Evolutionary conservation across 1,140 invertebrate genomes (phyloP).

Genomic region (Heliconius melpomene): DNA sequence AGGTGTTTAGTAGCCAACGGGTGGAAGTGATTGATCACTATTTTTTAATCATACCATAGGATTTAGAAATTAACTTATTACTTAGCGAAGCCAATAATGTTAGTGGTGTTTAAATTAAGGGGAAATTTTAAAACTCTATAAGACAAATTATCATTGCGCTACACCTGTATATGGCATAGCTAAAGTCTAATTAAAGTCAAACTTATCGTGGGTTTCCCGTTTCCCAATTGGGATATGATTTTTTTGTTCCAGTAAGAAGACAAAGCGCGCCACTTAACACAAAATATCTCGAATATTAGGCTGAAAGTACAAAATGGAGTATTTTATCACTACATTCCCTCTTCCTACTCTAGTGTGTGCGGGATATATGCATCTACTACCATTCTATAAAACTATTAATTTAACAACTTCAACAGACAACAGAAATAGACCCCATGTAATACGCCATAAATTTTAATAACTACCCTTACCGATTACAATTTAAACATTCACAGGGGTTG

Average conservation of each 20-base stretch:
- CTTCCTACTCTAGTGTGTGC: neutral
- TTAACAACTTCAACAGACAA: neutral
- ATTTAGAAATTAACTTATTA: neutral
- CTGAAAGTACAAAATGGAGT: neutral
- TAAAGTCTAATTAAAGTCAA: too few species aligned
- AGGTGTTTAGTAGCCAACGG: neutral
- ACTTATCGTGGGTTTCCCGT: too few species aligned
- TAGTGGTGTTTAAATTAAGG: neutral
- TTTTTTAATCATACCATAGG: neutral
- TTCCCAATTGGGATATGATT: neutral
- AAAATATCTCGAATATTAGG: neutral
- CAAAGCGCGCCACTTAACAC: neutral
- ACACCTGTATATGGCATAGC: too few species aligned
- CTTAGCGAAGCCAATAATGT: neutral
- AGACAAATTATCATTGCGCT: too few species aligned
- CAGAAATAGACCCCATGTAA: neutral
- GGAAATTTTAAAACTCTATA: neutral
- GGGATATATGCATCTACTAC: neutral
- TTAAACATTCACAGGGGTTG: constrained; percentile 22
- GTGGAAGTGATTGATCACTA: constrained; percentile 10
- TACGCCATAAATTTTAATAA: constrained; percentile 1
- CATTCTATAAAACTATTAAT: too few species aligned
- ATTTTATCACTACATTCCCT: neutral
- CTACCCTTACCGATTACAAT: neutral
- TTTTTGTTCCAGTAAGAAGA: neutral